phyloP scores from a whole-genome alignment of 2,797 vertebrate genomes.

The Poecilia velifera region DNA sequence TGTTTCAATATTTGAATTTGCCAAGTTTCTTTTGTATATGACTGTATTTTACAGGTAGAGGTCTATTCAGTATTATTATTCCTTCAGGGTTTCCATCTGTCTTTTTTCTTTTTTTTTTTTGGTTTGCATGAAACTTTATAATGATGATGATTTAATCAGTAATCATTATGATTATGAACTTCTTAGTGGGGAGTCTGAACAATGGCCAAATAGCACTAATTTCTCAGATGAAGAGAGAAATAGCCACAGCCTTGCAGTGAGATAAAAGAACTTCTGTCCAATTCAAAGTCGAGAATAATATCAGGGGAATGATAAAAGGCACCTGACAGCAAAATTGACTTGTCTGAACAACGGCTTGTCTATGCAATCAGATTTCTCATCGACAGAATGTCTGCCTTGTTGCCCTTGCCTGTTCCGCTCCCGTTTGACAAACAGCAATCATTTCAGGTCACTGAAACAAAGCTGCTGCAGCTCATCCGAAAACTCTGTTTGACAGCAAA shows the following conservation, averaged over 20 bases:
- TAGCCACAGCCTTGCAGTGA: neutral
- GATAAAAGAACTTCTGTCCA: conserved; percentile 22
- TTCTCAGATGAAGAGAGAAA: conserved; percentile 4
- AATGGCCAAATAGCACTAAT: neutral
- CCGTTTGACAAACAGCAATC: conserved; percentile 34
- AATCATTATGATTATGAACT: conserved; percentile 6
- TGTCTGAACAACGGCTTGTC: conserved; percentile 18
- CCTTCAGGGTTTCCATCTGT: conserved; percentile 33
- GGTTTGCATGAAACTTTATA: neutral
- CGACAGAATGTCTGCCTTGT: conserved; percentile 25
- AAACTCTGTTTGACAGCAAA: conserved; percentile 4
- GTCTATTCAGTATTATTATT: conserved; percentile 36
- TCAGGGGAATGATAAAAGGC: conserved; percentile 8
- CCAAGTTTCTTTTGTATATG: neutral
- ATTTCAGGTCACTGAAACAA: conserved; percentile 31
- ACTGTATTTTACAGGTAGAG: conserved; percentile 18
- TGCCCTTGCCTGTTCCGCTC: conserved; percentile 24
- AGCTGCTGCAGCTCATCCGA: conserved; percentile 43
- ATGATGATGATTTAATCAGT: conserved; percentile 21
- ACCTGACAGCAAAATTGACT: conserved; percentile 21
- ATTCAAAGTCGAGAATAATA: conserved; percentile 32
- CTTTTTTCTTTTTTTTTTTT: conserved; percentile 4
- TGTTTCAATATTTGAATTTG: neutral
- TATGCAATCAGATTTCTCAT: conserved; percentile 18
- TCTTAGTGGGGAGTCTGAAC: conserved; percentile 11